Conservation (phyloP, 1,140 invertebrate species). For the Drosophila orosa region DNA sequence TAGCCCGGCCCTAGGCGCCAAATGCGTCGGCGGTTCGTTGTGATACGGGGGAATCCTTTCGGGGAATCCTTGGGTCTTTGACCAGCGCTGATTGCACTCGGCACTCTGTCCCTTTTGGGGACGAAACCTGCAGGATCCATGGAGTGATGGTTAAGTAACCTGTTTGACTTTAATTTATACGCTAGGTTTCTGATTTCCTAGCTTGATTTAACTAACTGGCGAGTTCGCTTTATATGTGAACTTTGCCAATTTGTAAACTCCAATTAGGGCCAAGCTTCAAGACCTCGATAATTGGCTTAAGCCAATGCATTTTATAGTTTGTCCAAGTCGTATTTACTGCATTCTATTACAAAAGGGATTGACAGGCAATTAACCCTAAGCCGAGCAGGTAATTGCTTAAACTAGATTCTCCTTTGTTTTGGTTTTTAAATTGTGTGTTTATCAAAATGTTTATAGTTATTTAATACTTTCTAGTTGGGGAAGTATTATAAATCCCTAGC, state of each 20-base stretch:
- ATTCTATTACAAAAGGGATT: neutral
- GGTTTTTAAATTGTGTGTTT: no score
- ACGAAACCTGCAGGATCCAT: neutral
- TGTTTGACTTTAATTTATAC: conserved; percentile 32
- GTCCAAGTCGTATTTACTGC: neutral
- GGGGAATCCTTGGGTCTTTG: conserved; percentile 38
- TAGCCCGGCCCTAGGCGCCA: conserved; percentile 40
- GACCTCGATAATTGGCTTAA: conserved; percentile 1
- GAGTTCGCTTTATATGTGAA: neutral
- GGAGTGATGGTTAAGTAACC: neutral
- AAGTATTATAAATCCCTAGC: no score
- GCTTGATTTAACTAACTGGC: conserved; percentile 12
- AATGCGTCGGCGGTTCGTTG: conserved; percentile 19
- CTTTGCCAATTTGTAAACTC: conserved; percentile 1
- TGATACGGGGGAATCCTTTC: conserved; percentile 6
- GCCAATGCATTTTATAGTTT: neutral
- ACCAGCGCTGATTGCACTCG: conserved; percentile 43
- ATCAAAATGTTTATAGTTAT: no score
- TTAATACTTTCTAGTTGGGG: no score
- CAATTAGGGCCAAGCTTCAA: neutral
- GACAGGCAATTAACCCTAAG: neutral
- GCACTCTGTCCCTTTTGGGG: conserved; percentile 6
- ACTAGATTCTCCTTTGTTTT: neutral
- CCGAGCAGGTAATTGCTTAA: neutral
- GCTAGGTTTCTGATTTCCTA: conserved; percentile 6